Evolutionary conservation across 2,113 vertebrate genomes (phyloP), one percentile per base, ranked within the genome.

Genomic region (Callopanchax toddi): DNA sequence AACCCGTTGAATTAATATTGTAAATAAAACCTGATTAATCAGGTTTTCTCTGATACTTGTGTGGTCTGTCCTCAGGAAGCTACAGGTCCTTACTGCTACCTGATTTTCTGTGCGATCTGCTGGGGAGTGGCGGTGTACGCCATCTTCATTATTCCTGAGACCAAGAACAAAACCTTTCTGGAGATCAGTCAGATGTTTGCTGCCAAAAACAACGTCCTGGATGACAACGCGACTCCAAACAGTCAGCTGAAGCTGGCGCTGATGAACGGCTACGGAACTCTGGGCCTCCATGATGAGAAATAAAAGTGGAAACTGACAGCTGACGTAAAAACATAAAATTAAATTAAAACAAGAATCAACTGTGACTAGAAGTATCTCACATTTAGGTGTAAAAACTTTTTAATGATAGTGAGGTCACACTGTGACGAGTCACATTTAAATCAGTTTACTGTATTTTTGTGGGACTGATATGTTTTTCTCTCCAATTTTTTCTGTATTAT

Each of bases 101-200:
- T 96, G 86, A 85, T 96, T 60, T 97, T 97, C 90, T 94, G 92
- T 0, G 76, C 51, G 0, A 11, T 96, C 74, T 96, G 94, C 76
- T 49, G 93, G 34, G 81, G 90, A 12, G 93, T 95, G 74, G 92
- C 94, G 0, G 0, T 86, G 45, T 96, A 95, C 0, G 74, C 94
- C 34, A 89, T 92, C 85, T 66, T 94, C 11, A 0, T 97, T 40
- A 76, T 97, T 74, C 95, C 95, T 0, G 96, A 97, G 85, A 97
- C 96, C 67, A 96, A 89, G 88, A 95, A 94, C 88, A 96, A 94
- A 87, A 96, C 94, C 15, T 97, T 97, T 45, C 66, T 95, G 92
- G 95, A 97, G 87, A 97, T 97, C 89, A 96, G 92, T 79, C 89
- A 89, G 63, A 91, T 93, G 90, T 96, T 96, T 0, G 73, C 91